Evolutionary conservation across 2,797 vertebrate genomes (phyloP).

Genomic region (Danio aesculapii): DNA sequence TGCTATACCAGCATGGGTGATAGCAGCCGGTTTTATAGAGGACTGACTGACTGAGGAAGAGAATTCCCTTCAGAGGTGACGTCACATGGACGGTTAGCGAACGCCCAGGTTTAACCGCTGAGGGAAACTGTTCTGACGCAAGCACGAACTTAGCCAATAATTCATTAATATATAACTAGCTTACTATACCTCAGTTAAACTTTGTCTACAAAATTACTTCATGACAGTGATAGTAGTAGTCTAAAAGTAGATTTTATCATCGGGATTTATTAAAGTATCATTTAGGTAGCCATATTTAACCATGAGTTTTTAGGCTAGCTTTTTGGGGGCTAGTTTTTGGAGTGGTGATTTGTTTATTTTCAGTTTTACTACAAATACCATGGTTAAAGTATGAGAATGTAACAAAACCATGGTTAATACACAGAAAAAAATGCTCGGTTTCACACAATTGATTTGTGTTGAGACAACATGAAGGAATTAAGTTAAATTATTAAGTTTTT

Average conservation of each 20-base stretch:
- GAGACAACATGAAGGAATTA: too few species aligned
- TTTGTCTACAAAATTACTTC: too few species aligned
- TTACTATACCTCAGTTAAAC: neutral
- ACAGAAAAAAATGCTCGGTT: too few species aligned
- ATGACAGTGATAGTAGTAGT: neutral
- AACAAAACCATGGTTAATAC: too few species aligned
- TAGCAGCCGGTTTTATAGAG: slow-evolving; percentile 17
- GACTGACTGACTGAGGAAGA: neutral
- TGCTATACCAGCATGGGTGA: neutral
- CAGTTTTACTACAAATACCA: too few species aligned
- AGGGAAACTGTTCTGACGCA: neutral
- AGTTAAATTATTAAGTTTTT: too few species aligned
- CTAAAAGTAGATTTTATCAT: neutral
- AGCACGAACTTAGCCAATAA: neutral
- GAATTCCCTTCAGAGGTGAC: slow-evolving; percentile 20
- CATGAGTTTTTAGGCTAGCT: too few species aligned
- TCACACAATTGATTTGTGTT: too few species aligned
- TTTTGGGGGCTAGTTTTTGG: too few species aligned
- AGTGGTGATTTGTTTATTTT: too few species aligned
- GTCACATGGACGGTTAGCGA: slow-evolving; percentile 15
- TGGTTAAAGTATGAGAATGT: too few species aligned
- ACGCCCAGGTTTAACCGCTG: slow-evolving; percentile 12
- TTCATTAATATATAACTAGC: neutral
- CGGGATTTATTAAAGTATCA: neutral
- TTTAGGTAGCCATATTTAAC: too few species aligned